phyloP scores from a whole-genome alignment of 2,797 vertebrate species.

The Pterois miles region DNA sequence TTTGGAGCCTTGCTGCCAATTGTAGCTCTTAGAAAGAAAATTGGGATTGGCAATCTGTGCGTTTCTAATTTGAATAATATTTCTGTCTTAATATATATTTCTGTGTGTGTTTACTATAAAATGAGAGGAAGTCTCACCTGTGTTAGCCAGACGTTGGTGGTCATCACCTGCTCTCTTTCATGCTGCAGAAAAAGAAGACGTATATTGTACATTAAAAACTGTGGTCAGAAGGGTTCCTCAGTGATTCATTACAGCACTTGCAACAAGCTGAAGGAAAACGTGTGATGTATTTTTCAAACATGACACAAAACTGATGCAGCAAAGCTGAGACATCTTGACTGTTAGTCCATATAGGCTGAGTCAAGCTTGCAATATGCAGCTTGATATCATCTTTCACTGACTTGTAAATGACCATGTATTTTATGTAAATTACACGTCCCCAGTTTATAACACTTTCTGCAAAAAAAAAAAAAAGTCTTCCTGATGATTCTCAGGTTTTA shows the following conservation, averaged over 20 bases:
- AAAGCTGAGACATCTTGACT: not conserved
- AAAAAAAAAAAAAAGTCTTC: not conserved
- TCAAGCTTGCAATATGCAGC: not conserved
- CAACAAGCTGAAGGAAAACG: not conserved
- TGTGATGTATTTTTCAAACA: not conserved
- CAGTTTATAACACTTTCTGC: not conserved
- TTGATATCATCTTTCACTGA: not conserved
- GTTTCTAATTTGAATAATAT: not conserved
- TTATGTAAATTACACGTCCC: not conserved
- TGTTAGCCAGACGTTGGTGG: conserved; percentile 98
- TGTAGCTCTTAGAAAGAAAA: too few relatives aligned
- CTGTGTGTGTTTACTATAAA: not conserved
- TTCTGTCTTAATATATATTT: not conserved
- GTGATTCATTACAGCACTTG: not conserved
- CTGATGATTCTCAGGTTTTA: not conserved
- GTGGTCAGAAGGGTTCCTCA: not conserved
- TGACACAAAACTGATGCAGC: not conserved
- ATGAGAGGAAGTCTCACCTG: conserved; percentile 85
- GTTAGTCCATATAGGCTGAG: not conserved
- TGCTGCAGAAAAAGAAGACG: conserved; percentile 83
- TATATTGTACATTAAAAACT: not conserved
- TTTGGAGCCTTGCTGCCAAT: too few relatives aligned
- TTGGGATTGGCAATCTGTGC: too few relatives aligned
- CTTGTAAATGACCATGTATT: not conserved
- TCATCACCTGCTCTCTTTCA: conserved; percentile 98